A percentile compares a stretch with the other conserved stretches of the same genome.
phyloP scores from a whole-genome alignment of 2,797 vertebrate genomes.

The Gobionotothen gibberifrons region DNA sequence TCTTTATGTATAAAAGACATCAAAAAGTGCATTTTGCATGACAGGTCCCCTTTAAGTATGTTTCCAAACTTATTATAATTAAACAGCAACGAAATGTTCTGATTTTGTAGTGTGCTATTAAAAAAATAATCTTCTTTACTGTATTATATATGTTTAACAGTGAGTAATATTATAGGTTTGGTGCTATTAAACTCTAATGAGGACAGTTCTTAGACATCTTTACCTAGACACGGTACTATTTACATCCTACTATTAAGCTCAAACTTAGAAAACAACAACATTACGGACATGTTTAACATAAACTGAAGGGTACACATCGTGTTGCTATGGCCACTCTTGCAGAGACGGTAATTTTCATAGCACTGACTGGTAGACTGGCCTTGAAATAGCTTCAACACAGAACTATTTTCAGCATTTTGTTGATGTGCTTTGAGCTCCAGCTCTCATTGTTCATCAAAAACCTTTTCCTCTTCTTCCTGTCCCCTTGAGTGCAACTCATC shows the following conservation, averaged over 20 bases:
- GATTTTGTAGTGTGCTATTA: too few species aligned
- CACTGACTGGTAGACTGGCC: constrained; percentile 4
- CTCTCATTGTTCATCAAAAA: constrained; percentile 43
- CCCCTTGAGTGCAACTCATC: constrained; percentile 1
- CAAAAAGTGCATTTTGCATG: too few species aligned
- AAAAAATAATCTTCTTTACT: too few species aligned
- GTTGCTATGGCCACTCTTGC: constrained; percentile 29
- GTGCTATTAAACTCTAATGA: too few species aligned
- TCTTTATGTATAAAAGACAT: too few species aligned
- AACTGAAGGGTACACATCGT: constrained; percentile 1
- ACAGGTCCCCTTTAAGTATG: too few species aligned
- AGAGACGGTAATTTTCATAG: constrained; percentile 2
- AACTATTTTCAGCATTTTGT: constrained; percentile 59
- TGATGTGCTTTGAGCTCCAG: constrained; percentile 45
- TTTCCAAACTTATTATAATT: too few species aligned
- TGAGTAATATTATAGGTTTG: too few species aligned
- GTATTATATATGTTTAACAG: too few species aligned
- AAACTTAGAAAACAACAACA: not conserved
- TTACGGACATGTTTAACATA: not conserved
- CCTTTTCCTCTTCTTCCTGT: not conserved
- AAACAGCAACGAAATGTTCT: too few species aligned
- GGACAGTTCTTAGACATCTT: too few species aligned
- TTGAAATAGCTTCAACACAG: constrained; percentile 52
- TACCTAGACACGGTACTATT: not conserved
- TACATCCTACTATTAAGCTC: not conserved